These are phyloP conservation scores for Hydrotaea diabolus DNA, from an alignment of 2,888 invertebrate genomes.

Conservation along the genomic window DNA sequence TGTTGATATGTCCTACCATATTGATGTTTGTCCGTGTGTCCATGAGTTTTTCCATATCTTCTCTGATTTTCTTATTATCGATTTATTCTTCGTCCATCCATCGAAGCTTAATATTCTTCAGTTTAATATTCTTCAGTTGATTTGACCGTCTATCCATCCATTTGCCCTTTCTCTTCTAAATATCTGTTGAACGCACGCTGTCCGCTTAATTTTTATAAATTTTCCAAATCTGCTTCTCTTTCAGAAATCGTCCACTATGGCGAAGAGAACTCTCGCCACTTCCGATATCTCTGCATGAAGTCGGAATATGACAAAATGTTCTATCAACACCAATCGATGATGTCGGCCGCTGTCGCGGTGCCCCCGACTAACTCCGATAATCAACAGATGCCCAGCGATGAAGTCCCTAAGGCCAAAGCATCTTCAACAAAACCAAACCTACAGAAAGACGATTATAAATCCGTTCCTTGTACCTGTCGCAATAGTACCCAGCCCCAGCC, in stretches of 20 bases:
- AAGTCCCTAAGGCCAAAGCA: neutral
- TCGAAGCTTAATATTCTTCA: too few relatives aligned
- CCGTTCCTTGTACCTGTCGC: constrained; percentile 69
- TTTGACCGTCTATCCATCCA: too few relatives aligned
- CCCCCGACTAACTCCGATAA: neutral
- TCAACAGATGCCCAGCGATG: neutral
- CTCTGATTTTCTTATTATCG: too few relatives aligned
- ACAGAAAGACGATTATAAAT: constrained; percentile 29
- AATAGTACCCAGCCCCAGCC: constrained; percentile 64
- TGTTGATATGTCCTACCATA: too few relatives aligned
- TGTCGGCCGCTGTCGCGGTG: constrained; percentile 46
- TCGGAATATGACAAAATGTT: constrained; percentile 80
- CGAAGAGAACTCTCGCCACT: constrained; percentile 79
- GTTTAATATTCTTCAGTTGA: too few relatives aligned
- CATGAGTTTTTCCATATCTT: too few relatives aligned
- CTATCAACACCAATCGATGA: constrained; percentile 77
- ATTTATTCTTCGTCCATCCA: too few relatives aligned
- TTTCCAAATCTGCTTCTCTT: too few relatives aligned
- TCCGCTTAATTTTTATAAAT: neutral
- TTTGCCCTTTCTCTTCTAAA: too few relatives aligned
- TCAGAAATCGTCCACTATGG: constrained; percentile 78
- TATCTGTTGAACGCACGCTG: too few relatives aligned
- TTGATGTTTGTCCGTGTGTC: too few relatives aligned
- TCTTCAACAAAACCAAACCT: constrained; percentile 11
- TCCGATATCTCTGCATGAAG: constrained; percentile 80